Evolutionary conservation across 1,140 invertebrate genomes (phyloP).

Genomic region (Artemia franciscana): DNA sequence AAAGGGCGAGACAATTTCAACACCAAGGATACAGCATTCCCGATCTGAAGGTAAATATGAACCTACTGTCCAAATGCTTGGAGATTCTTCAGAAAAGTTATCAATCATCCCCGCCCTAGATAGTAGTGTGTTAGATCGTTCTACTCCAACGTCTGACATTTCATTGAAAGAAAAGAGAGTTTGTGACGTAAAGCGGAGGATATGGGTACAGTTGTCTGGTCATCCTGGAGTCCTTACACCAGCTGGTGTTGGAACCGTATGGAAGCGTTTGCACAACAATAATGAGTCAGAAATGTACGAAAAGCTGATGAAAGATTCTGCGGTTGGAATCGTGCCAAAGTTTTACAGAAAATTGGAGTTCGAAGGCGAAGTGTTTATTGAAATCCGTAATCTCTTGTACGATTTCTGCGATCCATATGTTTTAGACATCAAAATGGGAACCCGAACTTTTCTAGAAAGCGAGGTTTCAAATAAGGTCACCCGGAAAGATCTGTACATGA

Average conservation of each 20-base stretch:
- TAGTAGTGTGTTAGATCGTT: neutral
- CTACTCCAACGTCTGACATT: neutral
- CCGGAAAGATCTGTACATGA: conserved; percentile 53
- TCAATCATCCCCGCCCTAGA: neutral
- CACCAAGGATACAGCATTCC: too few relatives aligned
- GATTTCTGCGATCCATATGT: conserved; percentile 64
- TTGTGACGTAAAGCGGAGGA: conserved; percentile 14
- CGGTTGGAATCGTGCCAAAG: conserved; percentile 53
- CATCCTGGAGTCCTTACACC: conserved; percentile 78
- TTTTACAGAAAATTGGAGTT: conserved; percentile 73
- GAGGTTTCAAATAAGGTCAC: conserved; percentile 66
- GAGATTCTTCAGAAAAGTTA: too few relatives aligned
- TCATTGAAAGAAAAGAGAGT: neutral
- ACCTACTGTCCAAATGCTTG: too few relatives aligned
- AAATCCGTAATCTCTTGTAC: conserved; percentile 63
- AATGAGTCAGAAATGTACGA: conserved; percentile 46
- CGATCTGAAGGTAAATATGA: too few relatives aligned
- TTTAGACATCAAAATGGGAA: conserved; percentile 83
- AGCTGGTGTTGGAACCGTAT: conserved; percentile 74
- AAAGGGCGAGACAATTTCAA: too few relatives aligned
- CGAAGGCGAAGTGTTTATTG: too few relatives aligned
- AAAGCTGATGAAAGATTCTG: conserved; percentile 44
- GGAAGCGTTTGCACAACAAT: conserved; percentile 43
- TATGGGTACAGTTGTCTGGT: conserved; percentile 61
- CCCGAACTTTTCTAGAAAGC: conserved; percentile 72